phyloP scores from a whole-genome alignment of 2,888 invertebrate species.

The Syrista parreyssii region DNA sequence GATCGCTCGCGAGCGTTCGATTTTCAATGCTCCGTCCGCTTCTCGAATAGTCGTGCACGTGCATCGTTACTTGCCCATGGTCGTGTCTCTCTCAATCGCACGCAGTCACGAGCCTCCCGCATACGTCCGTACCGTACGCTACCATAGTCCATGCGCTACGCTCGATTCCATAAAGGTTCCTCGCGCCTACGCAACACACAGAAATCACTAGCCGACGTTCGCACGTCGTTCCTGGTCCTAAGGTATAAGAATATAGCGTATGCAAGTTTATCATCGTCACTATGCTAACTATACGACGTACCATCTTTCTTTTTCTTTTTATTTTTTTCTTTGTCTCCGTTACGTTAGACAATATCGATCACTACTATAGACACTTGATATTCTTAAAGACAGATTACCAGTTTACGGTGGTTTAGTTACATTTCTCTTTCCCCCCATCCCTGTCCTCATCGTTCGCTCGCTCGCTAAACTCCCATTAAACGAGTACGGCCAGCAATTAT shows the following conservation, averaged over 20 bases:
- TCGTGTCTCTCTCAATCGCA: too few species aligned
- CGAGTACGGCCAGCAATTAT: slow-evolving; percentile 55
- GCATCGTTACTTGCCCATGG: too few species aligned
- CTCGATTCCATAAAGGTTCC: too few species aligned
- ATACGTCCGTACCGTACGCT: too few species aligned
- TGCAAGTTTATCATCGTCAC: slow-evolving; percentile 37
- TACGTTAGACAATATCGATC: slow-evolving; percentile 59
- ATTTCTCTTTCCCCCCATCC: slow-evolving; percentile 1
- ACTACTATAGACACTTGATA: slow-evolving; percentile 64
- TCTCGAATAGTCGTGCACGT: too few species aligned
- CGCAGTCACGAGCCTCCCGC: too few species aligned
- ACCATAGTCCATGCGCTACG: too few species aligned
- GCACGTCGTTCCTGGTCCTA: slow-evolving; percentile 13
- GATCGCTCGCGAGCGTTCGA: slow-evolving; percentile 2
- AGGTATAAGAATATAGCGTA: slow-evolving; percentile 62
- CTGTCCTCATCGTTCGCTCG: neutral
- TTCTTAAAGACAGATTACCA: slow-evolving; percentile 50
- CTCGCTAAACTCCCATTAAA: slow-evolving; percentile 40
- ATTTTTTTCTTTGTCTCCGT: slow-evolving; percentile 37
- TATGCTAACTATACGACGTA: slow-evolving; percentile 12
- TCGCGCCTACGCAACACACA: neutral
- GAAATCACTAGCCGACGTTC: neutral
- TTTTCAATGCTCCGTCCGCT: too few species aligned
- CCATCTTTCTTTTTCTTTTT: slow-evolving; percentile 37
- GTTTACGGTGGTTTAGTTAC: slow-evolving; percentile 4